Percentiles rank a stretch among this genome's conserved stretches.
Conservation (phyloP, 2,113 vertebrate species). For the Ageneiosus marmoratus region DNA sequence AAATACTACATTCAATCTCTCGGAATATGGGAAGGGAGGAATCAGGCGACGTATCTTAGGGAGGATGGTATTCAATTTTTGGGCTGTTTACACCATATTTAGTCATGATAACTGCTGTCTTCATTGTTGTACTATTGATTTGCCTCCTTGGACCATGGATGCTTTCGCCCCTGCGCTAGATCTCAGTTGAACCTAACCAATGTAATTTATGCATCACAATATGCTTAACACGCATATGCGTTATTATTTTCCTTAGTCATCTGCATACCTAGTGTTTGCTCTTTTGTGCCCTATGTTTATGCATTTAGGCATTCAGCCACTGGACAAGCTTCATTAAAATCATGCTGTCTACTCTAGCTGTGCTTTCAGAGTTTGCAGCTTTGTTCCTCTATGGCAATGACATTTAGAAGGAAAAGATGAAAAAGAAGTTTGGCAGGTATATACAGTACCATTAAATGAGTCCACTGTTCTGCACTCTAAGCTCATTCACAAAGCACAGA, state of each 20-base stretch:
- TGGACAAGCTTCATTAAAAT: conserved; percentile 29
- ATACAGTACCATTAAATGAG: conserved; percentile 52
- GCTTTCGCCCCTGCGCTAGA: no score
- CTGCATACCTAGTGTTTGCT: neutral
- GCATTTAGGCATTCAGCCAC: conserved; percentile 25
- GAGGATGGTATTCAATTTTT: no score
- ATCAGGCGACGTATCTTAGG: no score
- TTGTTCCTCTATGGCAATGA: conserved; percentile 43
- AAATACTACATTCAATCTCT: no score
- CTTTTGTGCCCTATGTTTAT: neutral
- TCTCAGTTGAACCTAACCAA: no score
- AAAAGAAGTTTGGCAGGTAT: conserved; percentile 47
- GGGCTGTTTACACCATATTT: no score
- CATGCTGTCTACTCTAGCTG: neutral
- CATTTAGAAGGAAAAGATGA: conserved; percentile 41
- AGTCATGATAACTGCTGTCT: no score
- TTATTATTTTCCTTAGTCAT: neutral
- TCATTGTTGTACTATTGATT: no score
- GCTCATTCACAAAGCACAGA: conserved; percentile 30
- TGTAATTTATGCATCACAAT: neutral
- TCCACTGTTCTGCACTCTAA: conserved; percentile 21
- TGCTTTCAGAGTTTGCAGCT: conserved; percentile 13
- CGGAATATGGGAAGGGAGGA: no score
- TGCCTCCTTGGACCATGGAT: no score
- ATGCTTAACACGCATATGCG: neutral